Evolutionary conservation across 2,113 vertebrate genomes (phyloP).

Genomic region (Chrysochloris asiatica): DNA sequence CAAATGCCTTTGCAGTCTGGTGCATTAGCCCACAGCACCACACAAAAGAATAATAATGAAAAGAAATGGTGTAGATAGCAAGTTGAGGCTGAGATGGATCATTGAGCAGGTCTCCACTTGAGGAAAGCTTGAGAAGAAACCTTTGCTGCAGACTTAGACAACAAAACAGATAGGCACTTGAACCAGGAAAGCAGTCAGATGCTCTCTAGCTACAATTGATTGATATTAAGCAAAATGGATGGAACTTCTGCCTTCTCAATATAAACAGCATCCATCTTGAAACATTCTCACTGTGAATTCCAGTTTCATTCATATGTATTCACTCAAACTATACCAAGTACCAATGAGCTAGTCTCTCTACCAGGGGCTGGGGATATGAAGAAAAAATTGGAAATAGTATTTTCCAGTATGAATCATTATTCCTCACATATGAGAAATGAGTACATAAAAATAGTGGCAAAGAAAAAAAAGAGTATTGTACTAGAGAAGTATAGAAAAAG

Average conservation of each 20-base stretch:
- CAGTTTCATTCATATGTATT: neutral
- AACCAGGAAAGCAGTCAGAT: neutral
- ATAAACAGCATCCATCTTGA: neutral
- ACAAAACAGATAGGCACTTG: neutral
- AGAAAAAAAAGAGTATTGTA: neutral
- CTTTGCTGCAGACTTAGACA: neutral
- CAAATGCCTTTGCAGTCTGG: no score
- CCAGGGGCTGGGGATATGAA: neutral
- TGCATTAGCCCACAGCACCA: no score
- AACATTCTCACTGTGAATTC: slow-evolving; percentile 23
- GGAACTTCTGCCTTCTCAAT: neutral
- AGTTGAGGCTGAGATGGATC: neutral
- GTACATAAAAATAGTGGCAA: neutral
- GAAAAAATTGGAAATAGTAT: neutral
- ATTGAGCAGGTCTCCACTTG: neutral
- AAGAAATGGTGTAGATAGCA: no score
- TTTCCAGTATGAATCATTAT: neutral
- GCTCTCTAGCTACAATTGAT: neutral
- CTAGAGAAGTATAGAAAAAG: neutral
- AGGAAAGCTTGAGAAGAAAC: neutral
- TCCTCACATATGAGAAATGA: neutral
- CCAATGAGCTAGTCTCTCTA: neutral
- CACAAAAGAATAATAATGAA: neutral
- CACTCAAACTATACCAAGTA: neutral
- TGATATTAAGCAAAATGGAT: neutral